phyloP scores from a whole-genome alignment of 1,140 invertebrate genomes.

The Arctopsyche grandis region DNA sequence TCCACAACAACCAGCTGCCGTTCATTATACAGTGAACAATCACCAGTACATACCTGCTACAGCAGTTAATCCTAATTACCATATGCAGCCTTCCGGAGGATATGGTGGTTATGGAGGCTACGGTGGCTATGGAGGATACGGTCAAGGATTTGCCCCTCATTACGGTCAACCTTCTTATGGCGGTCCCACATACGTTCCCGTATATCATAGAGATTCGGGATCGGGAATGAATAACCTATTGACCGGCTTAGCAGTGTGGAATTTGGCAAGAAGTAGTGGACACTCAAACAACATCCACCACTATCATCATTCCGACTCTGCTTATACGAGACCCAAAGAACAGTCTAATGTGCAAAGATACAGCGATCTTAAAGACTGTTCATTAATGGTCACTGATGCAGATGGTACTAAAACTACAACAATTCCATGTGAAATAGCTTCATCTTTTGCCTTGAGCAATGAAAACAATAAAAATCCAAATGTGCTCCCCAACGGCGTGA shows the following conservation, averaged over 20 bases:
- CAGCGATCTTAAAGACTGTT: constrained; percentile 39
- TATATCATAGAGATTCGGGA: constrained; percentile 19
- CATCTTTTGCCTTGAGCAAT: constrained; percentile 33
- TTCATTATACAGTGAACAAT: neutral
- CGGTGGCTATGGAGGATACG: constrained; percentile 1
- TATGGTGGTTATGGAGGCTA: neutral
- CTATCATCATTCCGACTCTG: neutral
- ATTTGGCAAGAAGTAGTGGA: constrained; percentile 38
- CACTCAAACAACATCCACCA: constrained; percentile 28
- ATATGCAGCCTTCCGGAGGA: neutral
- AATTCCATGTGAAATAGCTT: constrained; percentile 50
- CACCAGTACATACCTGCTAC: neutral
- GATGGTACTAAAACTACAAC: constrained; percentile 16
- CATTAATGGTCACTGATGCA: constrained; percentile 25
- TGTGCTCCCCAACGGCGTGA: constrained; percentile 16
- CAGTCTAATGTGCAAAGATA: neutral
- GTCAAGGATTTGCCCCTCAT: constrained; percentile 15
- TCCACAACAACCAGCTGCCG: neutral
- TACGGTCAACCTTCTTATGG: neutral
- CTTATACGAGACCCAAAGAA: neutral
- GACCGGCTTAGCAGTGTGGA: constrained; percentile 44
- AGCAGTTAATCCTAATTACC: neutral
- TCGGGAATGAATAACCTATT: constrained; percentile 41
- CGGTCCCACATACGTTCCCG: constrained; percentile 19
- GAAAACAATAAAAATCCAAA: neutral